Conservation (phyloP, 2,113 vertebrate genomes). For the Burhinus bistriatus region DNA sequence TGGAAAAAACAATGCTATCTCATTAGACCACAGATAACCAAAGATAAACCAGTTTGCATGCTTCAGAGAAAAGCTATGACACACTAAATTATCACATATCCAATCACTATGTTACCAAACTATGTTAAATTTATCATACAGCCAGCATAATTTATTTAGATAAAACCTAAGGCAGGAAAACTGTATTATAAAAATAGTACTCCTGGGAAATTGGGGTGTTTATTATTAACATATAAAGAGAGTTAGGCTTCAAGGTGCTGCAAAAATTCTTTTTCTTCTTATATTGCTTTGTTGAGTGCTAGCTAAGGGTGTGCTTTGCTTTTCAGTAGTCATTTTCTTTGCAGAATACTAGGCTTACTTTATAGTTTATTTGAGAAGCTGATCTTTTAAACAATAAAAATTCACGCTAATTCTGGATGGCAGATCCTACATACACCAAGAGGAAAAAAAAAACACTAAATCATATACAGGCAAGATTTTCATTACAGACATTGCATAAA, state of each 20-base stretch:
- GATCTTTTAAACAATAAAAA: not conserved
- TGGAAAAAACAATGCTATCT: not conserved
- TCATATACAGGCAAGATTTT: not conserved
- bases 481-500: not conserved
- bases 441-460: not conserved
- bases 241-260: not conserved
- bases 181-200: not conserved
- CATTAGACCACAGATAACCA: not conserved
- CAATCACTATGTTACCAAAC: not conserved
- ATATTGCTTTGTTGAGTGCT: not conserved
- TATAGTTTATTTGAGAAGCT: not conserved
- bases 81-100: not conserved
- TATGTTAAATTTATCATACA: not conserved
- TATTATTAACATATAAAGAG: not conserved
- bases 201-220: not conserved
- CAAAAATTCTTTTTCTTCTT: not conserved
- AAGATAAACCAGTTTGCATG: not conserved
- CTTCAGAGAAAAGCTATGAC: not conserved
- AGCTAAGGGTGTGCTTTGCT: not conserved
- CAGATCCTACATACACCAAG: not conserved
- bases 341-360: not conserved
- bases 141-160: not conserved
- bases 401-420: not conserved
- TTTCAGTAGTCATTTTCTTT: not conserved
- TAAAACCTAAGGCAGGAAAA: conserved; percentile 6